Evolutionary conservation across 37 sponge, comb jelly and placozoan species (phyloP), one percentile per base, ranked within the genome.

Genomic region (Axinella damicornis): DNA sequence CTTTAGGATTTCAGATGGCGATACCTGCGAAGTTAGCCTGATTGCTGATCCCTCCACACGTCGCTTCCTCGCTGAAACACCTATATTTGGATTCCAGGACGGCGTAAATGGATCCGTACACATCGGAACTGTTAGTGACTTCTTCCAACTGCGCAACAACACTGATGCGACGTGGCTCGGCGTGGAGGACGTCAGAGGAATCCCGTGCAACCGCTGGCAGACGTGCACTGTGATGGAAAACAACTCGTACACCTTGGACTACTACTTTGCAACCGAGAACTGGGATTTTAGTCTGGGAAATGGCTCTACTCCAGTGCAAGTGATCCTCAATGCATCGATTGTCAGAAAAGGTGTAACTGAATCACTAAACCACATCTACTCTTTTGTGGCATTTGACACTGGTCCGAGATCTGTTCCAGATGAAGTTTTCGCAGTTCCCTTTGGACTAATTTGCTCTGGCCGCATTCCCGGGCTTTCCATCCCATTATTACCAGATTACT

Each of bases 391-490:
- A 12, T 79, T 80, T 30, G 31, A 71, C 20, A 40, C 65, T 46
- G 74, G 74, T 56, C 74, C 87, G 64, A 59, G n/a, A n/a, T n/a
- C n/a, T n/a, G n/a, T n/a, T n/a, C n/a, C n/a, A n/a, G n/a, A n/a
- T n/a, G n/a, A n/a, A 5, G 55, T 54, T 13, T 79, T 87, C 36
- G 5, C 31, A 27, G 75, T 87, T 30, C 88, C 88, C 14, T 25
- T 32, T n/a, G 88, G 82, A 20, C 25, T 88, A 22, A 24, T 73
- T 12, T 88, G 88, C 57, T 59, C 22, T 53, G 74, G 74, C 4
- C 83, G 83, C 16, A 25, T 33, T 35, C 27, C 74, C 1, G 79
- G 80, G 2, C 36, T 21, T 9, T 54, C 73, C 2, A 27, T 89
- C 13, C 89, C 89, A 20, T 5, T 34, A 14, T 66, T 89, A 15